These are phyloP conservation scores for Paradisaea rubra DNA, from an alignment of 2,113 vertebrate species.

Conservation along the genomic window DNA sequence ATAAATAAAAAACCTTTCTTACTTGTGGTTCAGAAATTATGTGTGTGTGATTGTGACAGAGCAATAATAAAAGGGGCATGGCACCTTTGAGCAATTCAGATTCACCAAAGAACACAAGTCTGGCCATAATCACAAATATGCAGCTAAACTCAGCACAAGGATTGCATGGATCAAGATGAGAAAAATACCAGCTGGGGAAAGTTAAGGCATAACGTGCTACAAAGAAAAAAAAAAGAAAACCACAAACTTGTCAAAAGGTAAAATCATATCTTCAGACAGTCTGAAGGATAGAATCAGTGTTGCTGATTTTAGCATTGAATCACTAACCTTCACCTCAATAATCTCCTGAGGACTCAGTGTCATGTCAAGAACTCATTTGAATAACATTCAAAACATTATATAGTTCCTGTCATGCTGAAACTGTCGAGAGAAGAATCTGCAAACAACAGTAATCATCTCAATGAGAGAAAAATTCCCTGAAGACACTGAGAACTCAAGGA, in stretches of 20 bases:
- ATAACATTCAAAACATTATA: not conserved
- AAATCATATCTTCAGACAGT: not conserved
- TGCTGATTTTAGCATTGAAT: constrained; percentile 6
- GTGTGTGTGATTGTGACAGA: not conserved
- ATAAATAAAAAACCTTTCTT: not conserved
- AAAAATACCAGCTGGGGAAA: not conserved
- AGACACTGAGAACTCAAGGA: not conserved
- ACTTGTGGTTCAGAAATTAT: not conserved
- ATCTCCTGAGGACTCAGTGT: not conserved
- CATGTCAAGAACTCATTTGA: not conserved
- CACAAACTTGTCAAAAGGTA: not conserved
- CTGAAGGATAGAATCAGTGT: not conserved
- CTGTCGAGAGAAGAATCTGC: not conserved
- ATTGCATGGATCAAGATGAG: not conserved
- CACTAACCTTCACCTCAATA: not conserved
- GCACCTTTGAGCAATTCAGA: not conserved
- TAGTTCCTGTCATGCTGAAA: not conserved
- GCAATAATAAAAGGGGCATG: not conserved
- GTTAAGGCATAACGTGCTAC: not conserved
- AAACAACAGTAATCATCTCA: not conserved
- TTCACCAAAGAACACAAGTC: not conserved
- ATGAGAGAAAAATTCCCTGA: not conserved
- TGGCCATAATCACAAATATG: not conserved
- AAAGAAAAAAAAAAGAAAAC: not conserved
- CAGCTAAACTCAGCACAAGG: not conserved